phyloP scores from a whole-genome alignment of 2,888 invertebrate species.

The Labia minor region DNA sequence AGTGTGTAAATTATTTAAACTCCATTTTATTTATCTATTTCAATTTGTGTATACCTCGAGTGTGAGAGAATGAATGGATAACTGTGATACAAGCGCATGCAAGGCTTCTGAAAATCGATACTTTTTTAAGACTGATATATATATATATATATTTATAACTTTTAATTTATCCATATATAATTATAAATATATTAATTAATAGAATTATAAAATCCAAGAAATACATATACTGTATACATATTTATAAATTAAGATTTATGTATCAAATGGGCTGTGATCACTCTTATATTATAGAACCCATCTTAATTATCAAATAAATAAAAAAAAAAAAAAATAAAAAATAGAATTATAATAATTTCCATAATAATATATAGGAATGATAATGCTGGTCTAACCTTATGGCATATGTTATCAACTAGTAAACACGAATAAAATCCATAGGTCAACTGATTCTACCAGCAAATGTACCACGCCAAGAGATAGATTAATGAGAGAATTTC shows the following conservation, averaged over 20 bases:
- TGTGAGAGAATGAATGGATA: background rate
- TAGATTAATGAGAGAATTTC: background rate
- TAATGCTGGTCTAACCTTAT: background rate
- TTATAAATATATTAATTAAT: too few relatives aligned
- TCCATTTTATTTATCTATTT: background rate
- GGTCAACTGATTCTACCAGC: background rate
- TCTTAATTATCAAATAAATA: background rate
- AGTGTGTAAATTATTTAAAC: background rate
- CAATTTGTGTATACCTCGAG: background rate
- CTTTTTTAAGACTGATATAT: slow-evolving; percentile 9
- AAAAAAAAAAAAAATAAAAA: background rate
- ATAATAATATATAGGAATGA: background rate
- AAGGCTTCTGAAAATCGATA: background rate
- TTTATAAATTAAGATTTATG: background rate
- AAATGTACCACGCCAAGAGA: background rate
- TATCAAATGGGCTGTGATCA: slow-evolving; percentile 13
- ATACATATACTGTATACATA: background rate
- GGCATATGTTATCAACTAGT: background rate
- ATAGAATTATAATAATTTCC: background rate
- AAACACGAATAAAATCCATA: slow-evolving; percentile 8
- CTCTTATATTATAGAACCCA: background rate
- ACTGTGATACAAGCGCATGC: background rate
- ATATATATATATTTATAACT: background rate
- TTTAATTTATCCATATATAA: too few relatives aligned
- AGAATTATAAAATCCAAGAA: background rate